Percentiles rank a stretch among this genome's conserved stretches.
These are phyloP conservation scores for Poecilia latipinna DNA, from an alignment of 2,113 vertebrate species.

Conservation along the genomic window DNA sequence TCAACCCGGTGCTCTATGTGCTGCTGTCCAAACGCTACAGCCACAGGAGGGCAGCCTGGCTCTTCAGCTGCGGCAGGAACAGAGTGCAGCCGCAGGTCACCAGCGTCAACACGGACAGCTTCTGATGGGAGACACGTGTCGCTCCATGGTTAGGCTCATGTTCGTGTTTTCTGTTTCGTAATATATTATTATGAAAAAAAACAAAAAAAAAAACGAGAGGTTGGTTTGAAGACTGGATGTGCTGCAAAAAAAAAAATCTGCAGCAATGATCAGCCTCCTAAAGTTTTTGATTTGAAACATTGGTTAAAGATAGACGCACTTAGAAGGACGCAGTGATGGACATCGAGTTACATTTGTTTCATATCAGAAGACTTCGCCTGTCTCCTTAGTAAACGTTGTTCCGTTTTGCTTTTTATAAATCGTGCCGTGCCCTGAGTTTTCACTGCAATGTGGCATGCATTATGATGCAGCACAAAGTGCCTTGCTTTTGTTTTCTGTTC, in stretches of 20 bases:
- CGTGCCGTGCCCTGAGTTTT: background rate
- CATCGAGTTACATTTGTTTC: background rate
- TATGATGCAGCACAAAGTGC: background rate
- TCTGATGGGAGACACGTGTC: slow-evolving; percentile 33
- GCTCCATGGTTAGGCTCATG: background rate
- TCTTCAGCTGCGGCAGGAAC: slow-evolving; percentile 65
- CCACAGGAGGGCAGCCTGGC: slow-evolving; percentile 66
- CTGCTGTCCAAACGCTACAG: slow-evolving; percentile 74
- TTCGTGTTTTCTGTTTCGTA: background rate
- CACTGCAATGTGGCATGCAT: background rate
- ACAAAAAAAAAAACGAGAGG: background rate
- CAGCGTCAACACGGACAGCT: slow-evolving; percentile 65
- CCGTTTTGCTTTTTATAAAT: background rate
- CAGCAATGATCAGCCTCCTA: background rate
- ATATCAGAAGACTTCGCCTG: background rate
- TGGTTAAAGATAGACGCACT: background rate
- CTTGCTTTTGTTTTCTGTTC: no score
- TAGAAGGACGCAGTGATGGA: background rate
- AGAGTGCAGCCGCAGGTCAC: slow-evolving; percentile 68
- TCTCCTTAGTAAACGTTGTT: background rate
- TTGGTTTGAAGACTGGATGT: background rate
- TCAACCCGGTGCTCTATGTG: slow-evolving; percentile 74
- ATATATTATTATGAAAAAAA: no score
- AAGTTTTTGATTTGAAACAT: background rate
- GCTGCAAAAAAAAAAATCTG: background rate